Evolutionary conservation across 2,888 invertebrate species (phyloP).

Genomic region (Meiosimyza platycephala): DNA sequence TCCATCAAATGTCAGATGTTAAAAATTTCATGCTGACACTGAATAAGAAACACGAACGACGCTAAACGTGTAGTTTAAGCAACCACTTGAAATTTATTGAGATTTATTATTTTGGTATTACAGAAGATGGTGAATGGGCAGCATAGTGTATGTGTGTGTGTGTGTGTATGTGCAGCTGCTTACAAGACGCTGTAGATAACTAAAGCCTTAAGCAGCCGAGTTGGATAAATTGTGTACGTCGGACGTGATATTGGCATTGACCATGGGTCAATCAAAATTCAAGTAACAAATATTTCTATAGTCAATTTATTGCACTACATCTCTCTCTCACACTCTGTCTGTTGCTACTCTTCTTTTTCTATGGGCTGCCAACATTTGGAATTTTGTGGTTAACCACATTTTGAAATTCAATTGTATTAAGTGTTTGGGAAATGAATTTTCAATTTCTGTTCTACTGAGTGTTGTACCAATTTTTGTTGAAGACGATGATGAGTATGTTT

Average conservation of each 20-base stretch:
- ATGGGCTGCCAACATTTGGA: no score
- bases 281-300: no score
- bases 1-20: slow-evolving; percentile 18
- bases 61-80: slow-evolving; percentile 15
- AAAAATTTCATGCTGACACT: slow-evolving; percentile 9
- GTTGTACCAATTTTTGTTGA: no score
- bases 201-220: no score
- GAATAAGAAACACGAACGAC: not conserved
- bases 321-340: not conserved
- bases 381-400: no score
- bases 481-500: no score
- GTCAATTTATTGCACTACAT: not conserved
- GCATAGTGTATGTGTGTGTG: not conserved
- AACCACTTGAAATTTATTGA: slow-evolving; percentile 26
- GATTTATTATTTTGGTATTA: slow-evolving; percentile 17
- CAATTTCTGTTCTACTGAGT: no score
- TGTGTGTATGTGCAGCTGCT: not conserved
- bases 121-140: not conserved
- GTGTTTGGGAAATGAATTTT: no score
- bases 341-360: not conserved
- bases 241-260: slow-evolving; percentile 7
- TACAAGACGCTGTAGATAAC: no score
- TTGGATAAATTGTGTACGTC: not conserved
- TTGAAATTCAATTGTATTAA: no score
- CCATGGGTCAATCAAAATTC: not conserved